A percentile compares a stretch with the other conserved stretches of the same genome.
phyloP scores from a whole-genome alignment of 1,140 invertebrate species.

The Euura lappo region DNA sequence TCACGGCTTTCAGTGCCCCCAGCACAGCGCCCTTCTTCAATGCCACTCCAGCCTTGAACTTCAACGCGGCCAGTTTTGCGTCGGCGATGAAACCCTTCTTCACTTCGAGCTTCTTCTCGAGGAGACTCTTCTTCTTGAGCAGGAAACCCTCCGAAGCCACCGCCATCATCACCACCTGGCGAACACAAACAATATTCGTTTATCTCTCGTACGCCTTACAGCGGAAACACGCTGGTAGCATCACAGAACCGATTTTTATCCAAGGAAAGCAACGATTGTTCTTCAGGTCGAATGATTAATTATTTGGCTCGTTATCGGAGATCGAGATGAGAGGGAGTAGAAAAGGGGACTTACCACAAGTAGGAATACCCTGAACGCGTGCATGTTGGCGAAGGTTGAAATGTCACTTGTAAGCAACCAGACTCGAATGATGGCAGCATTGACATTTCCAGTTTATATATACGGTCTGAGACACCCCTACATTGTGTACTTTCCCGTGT shows the following conservation, averaged over 20 bases:
- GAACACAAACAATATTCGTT: too few species aligned
- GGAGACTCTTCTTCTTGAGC: neutral
- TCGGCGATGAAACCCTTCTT: neutral
- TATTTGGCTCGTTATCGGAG: neutral
- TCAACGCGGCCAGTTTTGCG: neutral
- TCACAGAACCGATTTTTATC: too few species aligned
- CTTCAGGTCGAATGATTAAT: neutral
- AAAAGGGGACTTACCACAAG: slow-evolving; percentile 20
- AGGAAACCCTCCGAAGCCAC: neutral
- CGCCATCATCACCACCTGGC: slow-evolving; percentile 15
- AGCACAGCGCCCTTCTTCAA: slow-evolving; percentile 6
- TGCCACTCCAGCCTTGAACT: neutral
- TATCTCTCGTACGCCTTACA: too few species aligned
- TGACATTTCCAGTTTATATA: neutral
- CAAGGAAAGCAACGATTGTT: too few species aligned
- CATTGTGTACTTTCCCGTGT: neutral
- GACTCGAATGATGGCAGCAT: neutral
- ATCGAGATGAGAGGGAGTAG: too few species aligned
- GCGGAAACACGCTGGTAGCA: too few species aligned
- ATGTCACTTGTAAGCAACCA: neutral
- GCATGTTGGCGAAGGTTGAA: slow-evolving; percentile 5
- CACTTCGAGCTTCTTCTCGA: neutral
- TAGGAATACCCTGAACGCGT: neutral
- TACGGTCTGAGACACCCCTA: neutral
- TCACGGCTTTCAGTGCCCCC: neutral